Evolutionary conservation across 1,140 invertebrate genomes (phyloP), one percentile per base, ranked within the genome.

Genomic region (Rhagoletis zephyria): DNA sequence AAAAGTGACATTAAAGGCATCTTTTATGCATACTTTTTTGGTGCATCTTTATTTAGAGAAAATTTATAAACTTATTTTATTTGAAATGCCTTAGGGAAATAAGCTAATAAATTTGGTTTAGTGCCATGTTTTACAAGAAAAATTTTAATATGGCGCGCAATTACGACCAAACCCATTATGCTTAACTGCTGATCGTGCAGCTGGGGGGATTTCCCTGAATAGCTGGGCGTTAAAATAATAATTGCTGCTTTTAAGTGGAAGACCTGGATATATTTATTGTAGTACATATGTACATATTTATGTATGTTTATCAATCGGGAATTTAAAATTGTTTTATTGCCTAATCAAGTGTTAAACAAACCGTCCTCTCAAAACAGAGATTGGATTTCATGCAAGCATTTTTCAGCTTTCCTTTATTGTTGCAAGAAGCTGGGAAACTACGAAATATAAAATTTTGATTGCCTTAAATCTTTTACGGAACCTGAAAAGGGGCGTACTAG

Each of bases 61-160:
- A 59, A 56, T 10, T 59, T 48, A 9, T 30, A 56, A 56, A 56
- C 10, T 70, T 56, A 7, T 19, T 19, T 19, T 56, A 12, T 56
- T 81, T 81, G 42, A 30, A 30, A 30, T 30, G 30, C 30, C 42
- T 45, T 81, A 81, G 16, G 19, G 45, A 2, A 56, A 1, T 7
- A 30, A 59, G 19, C 48, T 81, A 51, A 81, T 81, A 81, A 81
- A 81, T 81, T 81, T 81, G 2, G 19, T 56, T 81, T 81, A 81
- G 56, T 81, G 74, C 48, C 48, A n/a, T 81, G 51, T 81, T 81
- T 81, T 9, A 56, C 16, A 9, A 59, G 14, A n/a, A 10, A 16
- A 81, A 56, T 14, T 81, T 51, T 7, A 16, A 81, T 81, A 42
- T 81, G n/a, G n/a, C 14, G n/a, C n/a, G 48, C 19, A 81, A 81